Conservation (phyloP, 64 coral and sea anemone species). For the Montipora cactus region DNA sequence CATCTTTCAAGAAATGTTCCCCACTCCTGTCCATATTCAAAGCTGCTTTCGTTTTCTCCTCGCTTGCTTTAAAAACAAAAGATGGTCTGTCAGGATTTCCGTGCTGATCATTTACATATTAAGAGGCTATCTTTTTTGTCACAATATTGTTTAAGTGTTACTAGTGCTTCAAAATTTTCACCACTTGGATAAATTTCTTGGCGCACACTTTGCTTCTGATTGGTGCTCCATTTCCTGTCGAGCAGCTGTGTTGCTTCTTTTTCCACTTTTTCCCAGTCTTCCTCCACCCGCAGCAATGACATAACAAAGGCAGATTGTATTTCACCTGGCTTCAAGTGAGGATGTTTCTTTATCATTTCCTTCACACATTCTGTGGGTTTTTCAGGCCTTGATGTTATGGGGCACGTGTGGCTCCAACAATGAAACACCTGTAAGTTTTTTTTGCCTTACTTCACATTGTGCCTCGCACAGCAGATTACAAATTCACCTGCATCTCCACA, state of each 20-base stretch:
- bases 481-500: too few relatives aligned
- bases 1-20: conserved; percentile 44
- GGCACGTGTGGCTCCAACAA: too few relatives aligned
- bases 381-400: too few relatives aligned
- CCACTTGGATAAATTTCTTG: conserved; percentile 22
- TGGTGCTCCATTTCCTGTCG: neutral
- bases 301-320: neutral
- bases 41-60: conserved; percentile 31
- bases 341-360: too few relatives aligned
- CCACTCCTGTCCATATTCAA: conserved; percentile 57
- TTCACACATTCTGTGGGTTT: too few relatives aligned
- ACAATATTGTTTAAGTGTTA: conserved; percentile 65
- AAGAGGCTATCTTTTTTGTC: conserved; percentile 43
- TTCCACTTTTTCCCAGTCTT: neutral
- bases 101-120: conserved; percentile 54
- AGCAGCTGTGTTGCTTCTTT: conserved; percentile 11
- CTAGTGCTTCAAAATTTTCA: conserved; percentile 57
- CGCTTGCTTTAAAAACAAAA: conserved; percentile 66
- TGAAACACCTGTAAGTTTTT: too few relatives aligned
- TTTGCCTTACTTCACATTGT: too few relatives aligned
- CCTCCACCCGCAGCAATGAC: neutral
- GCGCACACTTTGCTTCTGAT: neutral
- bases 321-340: neutral
- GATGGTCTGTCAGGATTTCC: conserved; percentile 65
- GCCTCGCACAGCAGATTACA: too few relatives aligned